Conservation (phyloP, 2,113 vertebrate genomes). For the Pteruthius melanotis region DNA sequence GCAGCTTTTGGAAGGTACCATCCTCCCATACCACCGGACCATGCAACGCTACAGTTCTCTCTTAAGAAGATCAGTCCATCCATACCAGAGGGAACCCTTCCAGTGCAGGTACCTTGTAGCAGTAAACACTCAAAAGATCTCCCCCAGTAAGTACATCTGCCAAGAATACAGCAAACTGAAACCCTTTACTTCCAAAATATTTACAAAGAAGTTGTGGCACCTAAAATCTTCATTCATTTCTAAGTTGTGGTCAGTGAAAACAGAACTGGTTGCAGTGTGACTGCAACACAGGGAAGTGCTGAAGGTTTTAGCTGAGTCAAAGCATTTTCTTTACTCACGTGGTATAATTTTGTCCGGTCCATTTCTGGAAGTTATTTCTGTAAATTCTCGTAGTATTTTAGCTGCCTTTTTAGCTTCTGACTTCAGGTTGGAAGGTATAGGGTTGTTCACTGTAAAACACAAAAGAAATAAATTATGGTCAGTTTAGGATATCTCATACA, state of each 20-base stretch:
- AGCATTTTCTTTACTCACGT: conserved; percentile 55
- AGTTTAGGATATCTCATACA: not conserved
- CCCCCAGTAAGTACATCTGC: not conserved
- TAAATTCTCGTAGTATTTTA: conserved; percentile 95
- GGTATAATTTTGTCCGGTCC: conserved; percentile 97
- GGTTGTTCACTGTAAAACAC: conserved; percentile 88
- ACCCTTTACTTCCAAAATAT: not conserved
- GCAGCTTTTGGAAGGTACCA: too few species aligned
- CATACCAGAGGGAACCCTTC: too few species aligned
- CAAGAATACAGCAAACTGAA: not conserved
- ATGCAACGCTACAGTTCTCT: too few species aligned
- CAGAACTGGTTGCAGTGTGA: not conserved
- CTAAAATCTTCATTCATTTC: not conserved
- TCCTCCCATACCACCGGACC: too few species aligned
- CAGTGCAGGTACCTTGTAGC: not conserved
- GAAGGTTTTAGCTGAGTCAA: not conserved
- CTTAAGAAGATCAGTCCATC: too few species aligned
- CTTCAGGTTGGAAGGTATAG: conserved; percentile 90
- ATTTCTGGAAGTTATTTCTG: conserved; percentile 87
- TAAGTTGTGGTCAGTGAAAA: not conserved
- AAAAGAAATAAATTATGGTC: not conserved
- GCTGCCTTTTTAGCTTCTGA: conserved; percentile 96
- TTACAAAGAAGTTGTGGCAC: not conserved
- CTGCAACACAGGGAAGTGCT: not conserved
- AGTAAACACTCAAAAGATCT: not conserved